Evolutionary conservation across 2,888 invertebrate species (phyloP), one percentile per base, ranked within the genome.

Genomic region (Nebria brevicollis): DNA sequence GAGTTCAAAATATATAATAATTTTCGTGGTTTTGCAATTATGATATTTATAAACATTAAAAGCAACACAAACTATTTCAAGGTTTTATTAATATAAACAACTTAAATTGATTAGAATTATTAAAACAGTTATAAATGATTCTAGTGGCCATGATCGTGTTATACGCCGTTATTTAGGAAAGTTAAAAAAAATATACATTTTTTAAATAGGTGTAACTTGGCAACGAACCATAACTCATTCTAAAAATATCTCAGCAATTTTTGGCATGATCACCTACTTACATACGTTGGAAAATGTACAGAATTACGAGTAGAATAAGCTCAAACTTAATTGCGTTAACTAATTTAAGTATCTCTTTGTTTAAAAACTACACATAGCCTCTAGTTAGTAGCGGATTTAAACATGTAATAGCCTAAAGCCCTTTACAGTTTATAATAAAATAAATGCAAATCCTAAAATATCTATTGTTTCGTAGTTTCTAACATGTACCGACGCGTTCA

Each of bases 261-360:
- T 74, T 74, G 74, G 79, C 79, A 74, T 68, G 75, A 74, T 79
- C 79, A 79, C n/a, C n/a, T n/a, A 66, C 20, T 75, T 68, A n/a
- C 79, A 75, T 73, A 79, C 79, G 79, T 75, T 15, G 54, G 4
- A 79, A 74, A 79, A 74, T 79, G 41, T 43, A 68, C 11, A 26
- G 43, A 78, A 75, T 65, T n/a, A 72, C 72, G 75, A 74, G 74
- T 79, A 66, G 43, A 74, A 68, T 34, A 34, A 20, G 20, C 20
- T 20, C 20, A 20, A 20, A 34, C 34, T 34, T 34, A 34, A 34
- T 34, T 34, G 34, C 2, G 34, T 34, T 4, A 34, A 34, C 34
- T 34, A 34, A 34, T 34, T 34, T 34, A 34, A 34, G 34, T 34
- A 34, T 34, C 1, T 34, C 5, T 34, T 34, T 34, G 34, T 34